Base-by-base conservation (phyloP, 1,140 invertebrate genomes). In the Apis laboriosa region DNA sequence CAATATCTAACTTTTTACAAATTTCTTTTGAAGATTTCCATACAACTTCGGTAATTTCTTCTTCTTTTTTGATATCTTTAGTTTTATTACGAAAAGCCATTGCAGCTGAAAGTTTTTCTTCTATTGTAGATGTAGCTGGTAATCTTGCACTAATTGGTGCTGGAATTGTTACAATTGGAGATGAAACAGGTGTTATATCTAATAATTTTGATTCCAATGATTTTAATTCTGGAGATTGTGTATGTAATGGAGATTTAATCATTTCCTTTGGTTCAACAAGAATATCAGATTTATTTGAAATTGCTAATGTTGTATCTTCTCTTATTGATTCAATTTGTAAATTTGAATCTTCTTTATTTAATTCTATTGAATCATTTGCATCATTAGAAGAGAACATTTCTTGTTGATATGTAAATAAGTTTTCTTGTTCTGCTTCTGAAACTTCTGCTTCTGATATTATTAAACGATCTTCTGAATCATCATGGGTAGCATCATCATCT, bases 391-490 rank as follows among this genome's bases (percentile, higher is more conserved):
- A 94, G 55, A 96, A 94, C 1, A 95, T 94, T 73, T 96, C 95
- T 80, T 95, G 95, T 49, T 95, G 94, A 84, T 95, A 92, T 4
- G 95, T 95, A 87, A 96, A 96, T 9, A 95, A 86, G 72, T 89
- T 92, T 8, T 93, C 92, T 21, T 94, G 94, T 84, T 95, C 95
- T 1, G 86, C 86, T 88, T 96, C 96, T 3, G 95, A 94, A 78
- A 95, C 94, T 74, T 95, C 95, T 58, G 95, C 94, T 82, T 95
- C 95, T 2, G 95, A 95, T 80, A 95, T 94, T 77, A 95, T 93
- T 53, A 95, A 89, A 79, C 94, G 91, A 79, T 95, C 94, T 21
- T 95, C 94, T 51, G 93, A 93, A 76, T 95, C 95, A 55, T 96
- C 95, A 0, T 67, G 71, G 13, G 88, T 86, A 51, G 51, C 84